These are phyloP conservation scores for Heliconius aoede DNA, from an alignment of 2,888 invertebrate species.

Conservation along the genomic window DNA sequence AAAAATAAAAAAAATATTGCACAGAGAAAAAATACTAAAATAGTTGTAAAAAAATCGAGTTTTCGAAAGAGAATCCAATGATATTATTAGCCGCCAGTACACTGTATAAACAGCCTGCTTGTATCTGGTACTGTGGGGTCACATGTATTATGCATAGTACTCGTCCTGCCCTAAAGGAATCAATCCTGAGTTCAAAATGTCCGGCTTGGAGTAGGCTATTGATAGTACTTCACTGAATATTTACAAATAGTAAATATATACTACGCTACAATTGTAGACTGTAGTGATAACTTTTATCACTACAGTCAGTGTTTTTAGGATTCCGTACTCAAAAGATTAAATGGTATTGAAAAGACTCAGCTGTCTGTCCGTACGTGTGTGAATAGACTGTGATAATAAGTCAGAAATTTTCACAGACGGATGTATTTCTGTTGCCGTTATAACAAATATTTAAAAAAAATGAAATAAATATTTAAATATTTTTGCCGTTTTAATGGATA, in stretches of 20 bases:
- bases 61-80: background rate
- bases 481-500: too few relatives aligned
- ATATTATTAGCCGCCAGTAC: conserved; percentile 7
- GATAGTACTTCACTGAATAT: conserved; percentile 50
- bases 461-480: too few relatives aligned
- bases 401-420: too few relatives aligned
- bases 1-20: too few relatives aligned
- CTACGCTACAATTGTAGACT: background rate
- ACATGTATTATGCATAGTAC: conserved; percentile 72
- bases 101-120: conserved; percentile 8
- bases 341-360: too few relatives aligned
- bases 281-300: too few relatives aligned
- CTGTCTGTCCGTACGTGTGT: too few relatives aligned
- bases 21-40: background rate
- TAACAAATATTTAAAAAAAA: too few relatives aligned
- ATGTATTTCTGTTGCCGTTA: too few relatives aligned
- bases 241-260: background rate
- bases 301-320: background rate
- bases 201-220: conserved; percentile 57
- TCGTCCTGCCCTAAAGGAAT: conserved; percentile 67
- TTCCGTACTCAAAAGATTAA: too few relatives aligned
- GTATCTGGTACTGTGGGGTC: conserved; percentile 59
- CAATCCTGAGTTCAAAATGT: conserved; percentile 68
- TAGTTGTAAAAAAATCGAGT: too few relatives aligned
- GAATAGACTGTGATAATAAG: too few relatives aligned